These are phyloP conservation scores for Spinus olivaceus DNA, from an alignment of 2,797 vertebrate genomes.

Conservation along the genomic window DNA sequence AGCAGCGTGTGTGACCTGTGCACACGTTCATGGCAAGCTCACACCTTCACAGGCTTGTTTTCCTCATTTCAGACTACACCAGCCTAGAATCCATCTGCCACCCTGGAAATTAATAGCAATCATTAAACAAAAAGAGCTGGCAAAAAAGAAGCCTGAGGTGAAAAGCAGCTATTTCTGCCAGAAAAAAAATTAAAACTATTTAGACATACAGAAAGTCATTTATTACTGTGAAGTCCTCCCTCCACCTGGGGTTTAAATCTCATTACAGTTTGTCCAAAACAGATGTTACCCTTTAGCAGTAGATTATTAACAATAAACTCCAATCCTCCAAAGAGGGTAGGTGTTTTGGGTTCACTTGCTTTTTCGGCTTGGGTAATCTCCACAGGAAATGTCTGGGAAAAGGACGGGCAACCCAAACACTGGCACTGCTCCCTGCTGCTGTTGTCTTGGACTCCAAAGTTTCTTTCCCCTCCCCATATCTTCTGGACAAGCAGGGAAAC, in stretches of 20 bases:
- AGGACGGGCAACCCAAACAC: neutral
- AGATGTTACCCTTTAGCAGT: conserved; percentile 79
- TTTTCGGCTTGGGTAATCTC: conserved; percentile 45
- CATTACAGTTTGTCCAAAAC: conserved; percentile 80
- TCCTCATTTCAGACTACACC: conserved; percentile 42
- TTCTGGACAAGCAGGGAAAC: neutral
- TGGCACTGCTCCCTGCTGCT: neutral
- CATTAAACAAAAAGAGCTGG: conserved; percentile 73
- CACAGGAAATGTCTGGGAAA: neutral
- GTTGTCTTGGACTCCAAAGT: neutral
- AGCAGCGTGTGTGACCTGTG: neutral
- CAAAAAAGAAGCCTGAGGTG: conserved; percentile 64
- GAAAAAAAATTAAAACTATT: conserved; percentile 77
- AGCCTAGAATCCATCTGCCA: conserved; percentile 71
- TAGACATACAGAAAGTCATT: conserved; percentile 73
- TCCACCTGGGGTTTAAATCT: conserved; percentile 78
- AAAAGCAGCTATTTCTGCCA: conserved; percentile 72
- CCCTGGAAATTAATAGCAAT: conserved; percentile 76
- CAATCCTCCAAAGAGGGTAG: conserved; percentile 60
- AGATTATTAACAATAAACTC: conserved; percentile 77
- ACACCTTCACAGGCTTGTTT: conserved; percentile 44
- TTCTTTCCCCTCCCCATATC: neutral
- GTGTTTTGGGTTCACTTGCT: conserved; percentile 45
- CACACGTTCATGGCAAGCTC: neutral
- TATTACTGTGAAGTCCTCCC: conserved; percentile 72